A percentile compares a stretch with the other conserved stretches of the same genome.
Conservation (phyloP, 2,797 vertebrate species). For the Cossypha polioptera region DNA sequence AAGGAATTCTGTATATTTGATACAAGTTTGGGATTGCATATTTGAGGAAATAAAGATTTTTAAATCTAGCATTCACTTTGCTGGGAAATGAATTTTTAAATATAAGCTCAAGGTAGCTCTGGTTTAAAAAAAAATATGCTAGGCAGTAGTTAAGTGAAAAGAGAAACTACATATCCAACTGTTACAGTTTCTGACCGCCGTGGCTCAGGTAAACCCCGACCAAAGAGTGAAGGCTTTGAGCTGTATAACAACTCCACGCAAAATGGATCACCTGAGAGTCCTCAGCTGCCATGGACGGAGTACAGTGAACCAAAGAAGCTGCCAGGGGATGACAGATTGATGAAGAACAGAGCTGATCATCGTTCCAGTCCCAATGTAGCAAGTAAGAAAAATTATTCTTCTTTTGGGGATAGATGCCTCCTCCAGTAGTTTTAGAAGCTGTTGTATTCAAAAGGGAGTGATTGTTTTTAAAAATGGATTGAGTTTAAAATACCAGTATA, state of each 20-base stretch:
- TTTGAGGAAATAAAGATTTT: not conserved
- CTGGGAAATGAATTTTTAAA: not conserved
- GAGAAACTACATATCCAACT: slow-evolving; percentile 8
- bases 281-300: slow-evolving; percentile 88
- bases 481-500: not conserved
- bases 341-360: slow-evolving; percentile 93
- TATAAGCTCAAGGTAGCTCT: not conserved
- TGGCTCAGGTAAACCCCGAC: slow-evolving; percentile 91
- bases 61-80: not conserved
- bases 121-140: not conserved
- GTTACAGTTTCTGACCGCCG: slow-evolving; percentile 86
- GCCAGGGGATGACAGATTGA: slow-evolving; percentile 87
- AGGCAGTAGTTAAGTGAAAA: slow-evolving; percentile 1
- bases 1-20: not conserved
- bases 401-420: not conserved
- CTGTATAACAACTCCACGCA: slow-evolving; percentile 91
- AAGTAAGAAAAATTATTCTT: slow-evolving; percentile 79
- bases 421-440: not conserved
- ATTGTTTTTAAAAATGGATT: not conserved
- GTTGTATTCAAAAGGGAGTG: not conserved
- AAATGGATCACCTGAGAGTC: slow-evolving; percentile 94
- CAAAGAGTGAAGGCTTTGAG: slow-evolving; percentile 99
- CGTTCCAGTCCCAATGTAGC: slow-evolving; percentile 98
- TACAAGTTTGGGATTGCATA: not conserved
- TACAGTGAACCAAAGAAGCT: slow-evolving; percentile 93